Conservation (phyloP, 2,113 vertebrate species). For the Capricornis sumatraensis region DNA sequence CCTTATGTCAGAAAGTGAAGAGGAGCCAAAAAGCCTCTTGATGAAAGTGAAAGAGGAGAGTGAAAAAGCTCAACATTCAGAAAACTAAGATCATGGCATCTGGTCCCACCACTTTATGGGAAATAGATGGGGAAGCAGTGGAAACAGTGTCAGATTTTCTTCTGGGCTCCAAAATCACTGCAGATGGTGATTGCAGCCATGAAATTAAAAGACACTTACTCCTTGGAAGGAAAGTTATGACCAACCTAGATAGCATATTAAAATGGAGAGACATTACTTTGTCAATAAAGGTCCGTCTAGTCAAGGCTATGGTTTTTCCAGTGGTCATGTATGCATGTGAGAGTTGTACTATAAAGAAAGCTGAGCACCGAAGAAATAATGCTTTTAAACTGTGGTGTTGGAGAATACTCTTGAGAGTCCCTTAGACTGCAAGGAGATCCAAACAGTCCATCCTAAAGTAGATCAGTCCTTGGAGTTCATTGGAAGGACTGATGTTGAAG, state of each 20-base stretch:
- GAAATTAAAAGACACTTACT: background rate
- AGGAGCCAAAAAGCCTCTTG: background rate
- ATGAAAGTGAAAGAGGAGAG: background rate
- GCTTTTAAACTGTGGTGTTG: background rate
- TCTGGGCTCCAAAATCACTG: fast-evolving
- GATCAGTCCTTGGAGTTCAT: background rate
- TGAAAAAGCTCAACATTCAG: background rate
- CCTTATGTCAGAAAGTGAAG: background rate
- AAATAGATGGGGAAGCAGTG: background rate
- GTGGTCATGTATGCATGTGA: background rate
- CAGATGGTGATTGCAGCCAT: background rate
- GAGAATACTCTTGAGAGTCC: background rate
- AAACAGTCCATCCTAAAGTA: background rate
- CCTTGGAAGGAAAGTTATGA: background rate
- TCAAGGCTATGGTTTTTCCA: background rate
- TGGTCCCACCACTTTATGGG: background rate
- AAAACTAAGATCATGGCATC: background rate
- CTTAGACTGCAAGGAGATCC: background rate
- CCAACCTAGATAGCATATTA: background rate
- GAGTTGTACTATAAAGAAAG: background rate
- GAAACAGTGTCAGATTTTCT: background rate
- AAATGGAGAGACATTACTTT: background rate
- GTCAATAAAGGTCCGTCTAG: background rate
- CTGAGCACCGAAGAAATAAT: background rate
- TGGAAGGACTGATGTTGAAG: background rate